A percentile compares a stretch with the other conserved stretches of the same genome.
phyloP scores from a whole-genome alignment of 2,797 vertebrate species.

The Sebastes matsubarae region DNA sequence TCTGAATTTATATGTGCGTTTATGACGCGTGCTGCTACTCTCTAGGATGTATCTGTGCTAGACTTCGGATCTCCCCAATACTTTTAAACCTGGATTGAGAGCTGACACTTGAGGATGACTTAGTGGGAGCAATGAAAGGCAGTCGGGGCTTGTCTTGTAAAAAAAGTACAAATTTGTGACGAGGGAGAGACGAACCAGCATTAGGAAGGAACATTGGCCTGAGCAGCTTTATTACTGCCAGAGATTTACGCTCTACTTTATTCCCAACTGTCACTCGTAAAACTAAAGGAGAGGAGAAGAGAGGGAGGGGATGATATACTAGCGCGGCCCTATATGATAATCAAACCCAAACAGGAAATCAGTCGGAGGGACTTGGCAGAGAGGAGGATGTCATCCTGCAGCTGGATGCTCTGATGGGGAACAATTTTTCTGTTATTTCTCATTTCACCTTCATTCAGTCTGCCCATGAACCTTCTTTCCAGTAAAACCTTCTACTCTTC shows the following conservation, averaged over 20 bases:
- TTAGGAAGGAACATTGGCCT: slow-evolving; percentile 77
- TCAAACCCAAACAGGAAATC: slow-evolving; percentile 84
- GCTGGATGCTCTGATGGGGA: slow-evolving; percentile 70
- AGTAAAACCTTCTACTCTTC: slow-evolving; percentile 1
- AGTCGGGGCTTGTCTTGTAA: slow-evolving; percentile 64
- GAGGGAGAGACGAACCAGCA: slow-evolving; percentile 77
- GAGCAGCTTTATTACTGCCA: slow-evolving; percentile 82
- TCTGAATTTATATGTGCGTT: slow-evolving; percentile 7
- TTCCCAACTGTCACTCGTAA: slow-evolving; percentile 83
- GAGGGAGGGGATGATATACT: slow-evolving; percentile 78
- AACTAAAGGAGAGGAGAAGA: slow-evolving; percentile 66
- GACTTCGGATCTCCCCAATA: slow-evolving; percentile 4
- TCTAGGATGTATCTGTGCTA: slow-evolving; percentile 22
- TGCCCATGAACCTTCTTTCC: slow-evolving; percentile 1
- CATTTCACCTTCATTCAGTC: slow-evolving; percentile 66
- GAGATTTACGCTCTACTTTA: slow-evolving; percentile 83
- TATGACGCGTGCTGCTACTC: slow-evolving; percentile 11
- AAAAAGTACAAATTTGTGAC: slow-evolving; percentile 70
- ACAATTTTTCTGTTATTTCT: slow-evolving; percentile 60
- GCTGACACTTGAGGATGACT: slow-evolving; percentile 72
- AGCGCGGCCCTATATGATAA: slow-evolving; percentile 70
- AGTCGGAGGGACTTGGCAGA: slow-evolving; percentile 66
- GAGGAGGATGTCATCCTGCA: slow-evolving; percentile 68
- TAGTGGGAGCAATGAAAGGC: slow-evolving; percentile 62
- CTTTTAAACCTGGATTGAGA: slow-evolving; percentile 65